phyloP scores from a whole-genome alignment of 2,888 invertebrate species.

The Piscicola geometra region DNA sequence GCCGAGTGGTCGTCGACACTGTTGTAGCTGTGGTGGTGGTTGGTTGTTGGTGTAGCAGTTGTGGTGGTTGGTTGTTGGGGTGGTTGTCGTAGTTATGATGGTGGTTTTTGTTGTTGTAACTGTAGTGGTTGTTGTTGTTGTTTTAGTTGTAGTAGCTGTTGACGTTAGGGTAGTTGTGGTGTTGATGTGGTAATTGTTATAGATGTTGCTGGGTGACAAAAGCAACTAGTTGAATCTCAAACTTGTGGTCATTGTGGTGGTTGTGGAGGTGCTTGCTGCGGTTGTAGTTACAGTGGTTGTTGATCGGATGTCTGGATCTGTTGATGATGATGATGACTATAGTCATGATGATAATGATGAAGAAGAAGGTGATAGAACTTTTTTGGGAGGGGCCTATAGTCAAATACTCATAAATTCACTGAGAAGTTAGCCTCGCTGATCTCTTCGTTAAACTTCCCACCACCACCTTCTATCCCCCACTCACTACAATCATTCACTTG shows the following conservation, averaged over 20 bases:
- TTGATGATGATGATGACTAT: too few species aligned
- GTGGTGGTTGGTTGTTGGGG: neutral
- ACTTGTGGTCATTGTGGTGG: neutral
- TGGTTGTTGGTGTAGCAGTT: neutral
- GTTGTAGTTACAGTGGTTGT: neutral
- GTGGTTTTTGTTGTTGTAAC: neutral
- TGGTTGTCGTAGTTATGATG: neutral
- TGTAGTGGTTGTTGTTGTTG: neutral
- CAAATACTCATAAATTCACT: neutral
- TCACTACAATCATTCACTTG: too few species aligned
- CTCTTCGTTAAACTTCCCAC: too few species aligned
- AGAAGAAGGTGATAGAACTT: too few species aligned
- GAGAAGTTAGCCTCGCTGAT: too few species aligned
- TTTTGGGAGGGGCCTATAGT: neutral
- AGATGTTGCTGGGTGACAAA: neutral
- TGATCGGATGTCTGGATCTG: neutral
- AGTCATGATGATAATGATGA: too few species aligned
- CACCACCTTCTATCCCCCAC: too few species aligned
- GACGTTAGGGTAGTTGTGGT: conserved; percentile 4
- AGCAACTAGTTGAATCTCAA: neutral
- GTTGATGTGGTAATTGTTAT: neutral
- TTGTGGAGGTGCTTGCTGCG: neutral
- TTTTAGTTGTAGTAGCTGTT: neutral
- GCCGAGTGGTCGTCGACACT: neutral
- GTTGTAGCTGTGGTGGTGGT: neutral